Evolutionary conservation across 2,888 invertebrate genomes (phyloP), one percentile per base, ranked within the genome.

Genomic region (Amblyjoppa fuscipennis): DNA sequence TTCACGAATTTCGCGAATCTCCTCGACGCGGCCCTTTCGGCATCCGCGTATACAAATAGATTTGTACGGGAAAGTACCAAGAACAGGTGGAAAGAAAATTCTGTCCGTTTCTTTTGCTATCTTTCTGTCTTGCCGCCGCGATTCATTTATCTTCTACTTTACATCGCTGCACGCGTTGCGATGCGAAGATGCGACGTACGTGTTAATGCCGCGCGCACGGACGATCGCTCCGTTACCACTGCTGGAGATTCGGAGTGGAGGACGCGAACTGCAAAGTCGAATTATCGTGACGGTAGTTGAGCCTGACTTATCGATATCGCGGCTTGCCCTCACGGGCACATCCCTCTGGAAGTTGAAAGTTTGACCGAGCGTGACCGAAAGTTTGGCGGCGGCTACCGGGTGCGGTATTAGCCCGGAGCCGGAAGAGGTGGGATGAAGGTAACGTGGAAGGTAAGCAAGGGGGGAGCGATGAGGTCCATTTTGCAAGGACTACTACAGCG

Each of bases 271-370:
- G 80, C 76, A 80, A 84, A 84, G 84, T 80, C 76, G 80, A 80
- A 84, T 84, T 84, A 84, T 84, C 80, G 84, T 84, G 84, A 84
- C 80, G 84, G 70, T 80, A 80, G 80, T 76, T 76, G 80, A 84
- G 80, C 56, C 80, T 80, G 84, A 84, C 80, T 80, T 84, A 84
- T 84, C 80, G 84, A 84, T 80, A 84, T 76, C 80, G 71, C 75
- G 34, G 31, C 71, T 76, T 70, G 69, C 49, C 76, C 51, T 75
- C 49, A 11, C 20, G 20, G 71, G 84, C 28, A 59, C 28, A 59
- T 59, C 59, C 71, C 80, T 53, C 71, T 7, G 74, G 71, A 51
- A 74, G 74, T 68, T 31, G 56, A 84, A 84, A 84, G 80, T 84
- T 84, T 66, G 80, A 73, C 74, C 84, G 64, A 76, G 76, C 69